A percentile compares a stretch with the other conserved stretches of the same genome.
phyloP scores from a whole-genome alignment of 1,140 invertebrate genomes.

The roundworm (Caenorhabditis elegans) region DNA sequence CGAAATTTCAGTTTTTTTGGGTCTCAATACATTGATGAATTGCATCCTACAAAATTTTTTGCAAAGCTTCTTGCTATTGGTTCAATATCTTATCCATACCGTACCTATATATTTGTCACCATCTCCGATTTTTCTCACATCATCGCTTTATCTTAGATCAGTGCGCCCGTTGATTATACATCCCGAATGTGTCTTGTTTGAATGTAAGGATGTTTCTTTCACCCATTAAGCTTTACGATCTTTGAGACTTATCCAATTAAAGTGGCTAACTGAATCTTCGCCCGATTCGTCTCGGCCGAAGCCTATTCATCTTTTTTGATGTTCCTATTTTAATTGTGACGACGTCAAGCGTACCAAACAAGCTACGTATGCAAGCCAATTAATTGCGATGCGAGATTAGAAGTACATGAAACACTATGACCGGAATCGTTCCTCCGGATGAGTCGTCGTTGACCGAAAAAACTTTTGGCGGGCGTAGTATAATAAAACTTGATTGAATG shows the following conservation, averaged over 20 bases:
- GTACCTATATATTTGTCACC: too few species aligned
- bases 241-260: background rate
- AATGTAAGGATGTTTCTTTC: background rate
- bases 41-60: too few species aligned
- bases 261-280: background rate
- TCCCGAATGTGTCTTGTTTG: background rate
- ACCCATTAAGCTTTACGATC: background rate
- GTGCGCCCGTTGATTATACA: background rate
- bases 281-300: background rate
- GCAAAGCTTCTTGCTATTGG: too few species aligned
- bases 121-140: too few species aligned
- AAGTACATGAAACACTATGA: slow-evolving; percentile 1
- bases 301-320: background rate
- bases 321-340: background rate
- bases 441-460: too few species aligned
- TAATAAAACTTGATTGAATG: background rate
- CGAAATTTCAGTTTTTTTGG: too few species aligned
- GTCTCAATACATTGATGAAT: too few species aligned
- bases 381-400: background rate
- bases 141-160: too few species aligned
- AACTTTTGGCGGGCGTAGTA: background rate
- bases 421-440: too few species aligned
- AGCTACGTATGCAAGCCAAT: background rate
- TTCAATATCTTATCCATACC: too few species aligned
- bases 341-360: background rate